Percentiles rank a stretch among this genome's conserved stretches.
Conservation (phyloP, 2,888 invertebrate species). For the Hypercompe scribonia region DNA sequence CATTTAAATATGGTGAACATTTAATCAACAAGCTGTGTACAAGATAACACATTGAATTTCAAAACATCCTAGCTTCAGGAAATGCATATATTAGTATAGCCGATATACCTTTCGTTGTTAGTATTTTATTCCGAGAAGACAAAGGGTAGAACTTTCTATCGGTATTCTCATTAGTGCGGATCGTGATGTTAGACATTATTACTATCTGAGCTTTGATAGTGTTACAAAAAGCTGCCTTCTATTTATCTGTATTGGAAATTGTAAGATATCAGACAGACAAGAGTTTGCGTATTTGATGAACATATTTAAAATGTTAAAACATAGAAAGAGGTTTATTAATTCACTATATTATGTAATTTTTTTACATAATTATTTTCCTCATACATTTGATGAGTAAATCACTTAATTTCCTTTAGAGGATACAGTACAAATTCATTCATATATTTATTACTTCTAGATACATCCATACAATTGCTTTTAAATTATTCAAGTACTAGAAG, state of each 20-base stretch:
- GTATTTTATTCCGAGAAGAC: neutral
- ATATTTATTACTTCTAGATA: too few relatives aligned
- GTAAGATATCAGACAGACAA: neutral
- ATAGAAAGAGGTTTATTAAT: too few relatives aligned
- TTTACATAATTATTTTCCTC: neutral
- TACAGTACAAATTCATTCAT: neutral
- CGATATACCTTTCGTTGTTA: neutral
- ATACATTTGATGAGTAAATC: neutral
- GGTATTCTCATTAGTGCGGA: neutral
- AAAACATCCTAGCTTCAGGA: neutral
- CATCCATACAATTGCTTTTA: too few relatives aligned
- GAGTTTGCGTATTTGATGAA: neutral
- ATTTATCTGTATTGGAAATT: neutral
- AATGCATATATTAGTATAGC: neutral
- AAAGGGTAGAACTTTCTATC: neutral
- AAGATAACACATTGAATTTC: neutral
- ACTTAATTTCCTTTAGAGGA: neutral
- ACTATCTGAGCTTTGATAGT: neutral
- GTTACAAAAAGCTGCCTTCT: neutral
- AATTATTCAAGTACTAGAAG: too few relatives aligned
- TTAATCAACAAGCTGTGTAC: neutral
- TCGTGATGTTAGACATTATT: neutral
- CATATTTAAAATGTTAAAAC: neutral
- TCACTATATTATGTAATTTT: too few relatives aligned
- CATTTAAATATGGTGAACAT: neutral